Evolutionary conservation across 2,888 invertebrate species (phyloP).

Genomic region (Tenthredo notha): DNA sequence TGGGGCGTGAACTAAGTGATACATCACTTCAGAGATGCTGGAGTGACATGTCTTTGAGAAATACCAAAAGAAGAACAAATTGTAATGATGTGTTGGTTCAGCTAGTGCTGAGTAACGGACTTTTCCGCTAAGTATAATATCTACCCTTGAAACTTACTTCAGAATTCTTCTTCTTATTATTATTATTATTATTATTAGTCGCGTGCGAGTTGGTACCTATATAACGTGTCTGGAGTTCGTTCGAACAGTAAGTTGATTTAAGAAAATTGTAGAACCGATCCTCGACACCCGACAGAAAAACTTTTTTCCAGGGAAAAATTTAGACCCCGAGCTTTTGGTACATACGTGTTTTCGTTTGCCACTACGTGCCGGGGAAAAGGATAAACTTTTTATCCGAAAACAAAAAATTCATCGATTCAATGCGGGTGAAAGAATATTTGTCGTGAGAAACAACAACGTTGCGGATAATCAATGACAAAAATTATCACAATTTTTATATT

Average conservation of each 20-base stretch:
- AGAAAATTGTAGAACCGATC: slow-evolving; percentile 1
- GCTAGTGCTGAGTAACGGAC: neutral
- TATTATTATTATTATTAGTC: neutral
- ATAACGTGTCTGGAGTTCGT: neutral
- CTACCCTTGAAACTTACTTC: neutral
- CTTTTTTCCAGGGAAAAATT: neutral
- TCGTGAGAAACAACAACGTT: neutral
- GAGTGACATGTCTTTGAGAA: neutral
- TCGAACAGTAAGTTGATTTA: neutral
- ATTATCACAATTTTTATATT: neutral
- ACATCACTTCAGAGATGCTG: neutral
- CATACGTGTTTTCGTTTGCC: neutral
- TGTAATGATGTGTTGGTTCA: neutral
- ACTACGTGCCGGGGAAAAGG: neutral
- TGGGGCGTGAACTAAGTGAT: neutral
- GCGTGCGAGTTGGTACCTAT: neutral
- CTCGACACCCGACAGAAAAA: neutral
- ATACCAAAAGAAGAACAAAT: neutral
- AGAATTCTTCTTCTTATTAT: neutral
- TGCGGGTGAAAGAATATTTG: neutral
- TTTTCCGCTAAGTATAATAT: neutral
- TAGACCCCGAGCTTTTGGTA: neutral
- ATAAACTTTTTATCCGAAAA: neutral
- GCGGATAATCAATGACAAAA: neutral
- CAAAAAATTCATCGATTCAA: neutral